Conservation (phyloP, 1,140 invertebrate genomes). For the Periplaneta americana region DNA sequence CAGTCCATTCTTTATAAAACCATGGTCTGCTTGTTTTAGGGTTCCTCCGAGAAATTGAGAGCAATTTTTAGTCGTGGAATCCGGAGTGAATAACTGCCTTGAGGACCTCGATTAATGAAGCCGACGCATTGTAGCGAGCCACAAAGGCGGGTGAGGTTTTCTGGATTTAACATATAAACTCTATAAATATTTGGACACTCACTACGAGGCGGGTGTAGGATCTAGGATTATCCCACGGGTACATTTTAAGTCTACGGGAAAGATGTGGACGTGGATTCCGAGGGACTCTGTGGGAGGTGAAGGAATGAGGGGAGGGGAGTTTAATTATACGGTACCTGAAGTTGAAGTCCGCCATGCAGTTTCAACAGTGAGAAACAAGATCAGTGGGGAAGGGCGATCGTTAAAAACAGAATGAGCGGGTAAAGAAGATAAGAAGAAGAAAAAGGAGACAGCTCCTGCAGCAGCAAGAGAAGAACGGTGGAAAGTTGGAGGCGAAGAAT, state of each 20-base stretch:
- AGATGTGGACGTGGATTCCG: neutral
- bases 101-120: too few relatives aligned
- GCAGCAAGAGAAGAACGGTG: too few relatives aligned
- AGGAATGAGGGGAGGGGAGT: neutral
- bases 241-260: neutral
- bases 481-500: too few relatives aligned
- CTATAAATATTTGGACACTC: neutral
- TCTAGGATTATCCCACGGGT: neutral
- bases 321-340: neutral
- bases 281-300: too few relatives aligned
- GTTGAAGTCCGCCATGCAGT: neutral
- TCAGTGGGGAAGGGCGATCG: neutral
- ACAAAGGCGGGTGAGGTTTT: too few relatives aligned
- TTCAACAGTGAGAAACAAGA: neutral
- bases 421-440: neutral
- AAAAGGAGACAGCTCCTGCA: neutral
- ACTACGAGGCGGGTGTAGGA: neutral
- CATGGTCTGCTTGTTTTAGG: too few relatives aligned
- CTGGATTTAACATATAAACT: too few relatives aligned
- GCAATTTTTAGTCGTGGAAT: too few relatives aligned
- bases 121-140: too few relatives aligned
- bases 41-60: too few relatives aligned
- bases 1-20: too few relatives aligned
- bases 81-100: too few relatives aligned
- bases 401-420: neutral